Evolutionary conservation across 2,113 vertebrate genomes (phyloP).

Genomic region (Gavialis gangeticus): DNA sequence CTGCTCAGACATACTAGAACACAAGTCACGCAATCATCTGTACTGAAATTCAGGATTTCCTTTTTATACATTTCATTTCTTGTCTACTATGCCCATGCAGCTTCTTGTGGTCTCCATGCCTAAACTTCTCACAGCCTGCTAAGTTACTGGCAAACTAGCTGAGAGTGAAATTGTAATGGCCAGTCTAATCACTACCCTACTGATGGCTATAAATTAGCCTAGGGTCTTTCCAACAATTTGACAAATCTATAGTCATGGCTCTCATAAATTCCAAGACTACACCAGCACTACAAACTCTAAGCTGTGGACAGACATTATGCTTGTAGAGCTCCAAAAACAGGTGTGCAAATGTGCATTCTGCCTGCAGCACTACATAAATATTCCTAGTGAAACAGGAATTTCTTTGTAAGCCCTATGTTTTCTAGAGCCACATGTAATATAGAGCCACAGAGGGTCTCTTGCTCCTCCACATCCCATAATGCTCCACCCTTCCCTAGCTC

Average conservation of each 20-base stretch:
- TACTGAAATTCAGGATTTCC: neutral
- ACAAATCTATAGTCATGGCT: neutral
- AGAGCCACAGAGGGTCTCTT: too few species aligned
- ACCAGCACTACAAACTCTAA: neutral
- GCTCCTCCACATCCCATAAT: too few species aligned
- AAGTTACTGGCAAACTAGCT: neutral
- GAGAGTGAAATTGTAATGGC: neutral
- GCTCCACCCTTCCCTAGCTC: too few species aligned
- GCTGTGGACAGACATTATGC: too few species aligned
- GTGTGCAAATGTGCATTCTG: too few species aligned
- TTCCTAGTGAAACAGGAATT: too few species aligned
- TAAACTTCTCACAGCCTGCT: neutral
- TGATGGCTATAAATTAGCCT: neutral
- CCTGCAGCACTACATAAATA: too few species aligned
- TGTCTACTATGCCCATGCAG: neutral
- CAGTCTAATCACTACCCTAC: too few species aligned
- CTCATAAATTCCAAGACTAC: too few species aligned
- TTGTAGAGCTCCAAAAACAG: too few species aligned
- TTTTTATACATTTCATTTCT: neutral
- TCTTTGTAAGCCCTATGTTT: too few species aligned
- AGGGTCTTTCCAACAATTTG: neutral
- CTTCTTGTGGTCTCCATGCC: neutral
- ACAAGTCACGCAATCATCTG: neutral
- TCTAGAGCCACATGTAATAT: too few species aligned
- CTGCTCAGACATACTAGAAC: neutral